These are phyloP conservation scores for Taeniopygia guttata DNA, from an alignment of 2,797 vertebrate genomes.

Conservation along the genomic window DNA sequence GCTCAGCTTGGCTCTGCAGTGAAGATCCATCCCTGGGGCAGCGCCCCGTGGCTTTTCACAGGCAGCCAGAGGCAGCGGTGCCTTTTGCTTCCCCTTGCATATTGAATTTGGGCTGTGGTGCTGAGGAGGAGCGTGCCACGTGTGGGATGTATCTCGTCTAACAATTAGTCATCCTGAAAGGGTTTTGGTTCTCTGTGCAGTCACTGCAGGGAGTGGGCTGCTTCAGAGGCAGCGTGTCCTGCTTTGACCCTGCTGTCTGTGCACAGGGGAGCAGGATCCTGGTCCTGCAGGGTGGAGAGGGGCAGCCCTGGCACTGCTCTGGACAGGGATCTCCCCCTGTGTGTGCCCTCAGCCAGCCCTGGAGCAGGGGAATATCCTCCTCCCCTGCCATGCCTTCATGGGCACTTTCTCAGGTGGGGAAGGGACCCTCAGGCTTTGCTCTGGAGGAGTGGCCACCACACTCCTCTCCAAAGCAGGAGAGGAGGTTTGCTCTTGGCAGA, in stretches of 20 bases:
- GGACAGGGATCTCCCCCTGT: accelerated
- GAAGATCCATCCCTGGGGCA: background rate
- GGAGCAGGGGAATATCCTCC: background rate
- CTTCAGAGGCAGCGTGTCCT: background rate
- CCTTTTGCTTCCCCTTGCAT: accelerated
- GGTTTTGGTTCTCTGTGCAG: background rate
- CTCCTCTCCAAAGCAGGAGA: accelerated
- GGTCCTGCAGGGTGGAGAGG: background rate
- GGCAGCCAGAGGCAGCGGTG: background rate
- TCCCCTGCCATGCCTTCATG: accelerated
- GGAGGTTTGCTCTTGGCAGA: background rate
- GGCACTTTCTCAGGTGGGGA: background rate
- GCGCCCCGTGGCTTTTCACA: accelerated
- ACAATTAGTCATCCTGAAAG: background rate
- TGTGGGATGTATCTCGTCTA: conserved; percentile 9
- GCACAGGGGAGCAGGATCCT: accelerated
- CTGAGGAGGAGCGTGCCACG: background rate
- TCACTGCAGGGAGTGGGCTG: background rate
- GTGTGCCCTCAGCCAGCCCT: background rate
- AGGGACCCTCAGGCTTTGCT: background rate
- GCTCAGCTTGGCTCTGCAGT: background rate
- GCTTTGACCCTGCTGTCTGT: accelerated
- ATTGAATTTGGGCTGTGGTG: background rate
- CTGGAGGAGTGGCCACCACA: accelerated
- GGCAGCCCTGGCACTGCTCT: background rate